Evolutionary conservation across 2,797 vertebrate species (phyloP).

Genomic region (Mus minutoides): DNA sequence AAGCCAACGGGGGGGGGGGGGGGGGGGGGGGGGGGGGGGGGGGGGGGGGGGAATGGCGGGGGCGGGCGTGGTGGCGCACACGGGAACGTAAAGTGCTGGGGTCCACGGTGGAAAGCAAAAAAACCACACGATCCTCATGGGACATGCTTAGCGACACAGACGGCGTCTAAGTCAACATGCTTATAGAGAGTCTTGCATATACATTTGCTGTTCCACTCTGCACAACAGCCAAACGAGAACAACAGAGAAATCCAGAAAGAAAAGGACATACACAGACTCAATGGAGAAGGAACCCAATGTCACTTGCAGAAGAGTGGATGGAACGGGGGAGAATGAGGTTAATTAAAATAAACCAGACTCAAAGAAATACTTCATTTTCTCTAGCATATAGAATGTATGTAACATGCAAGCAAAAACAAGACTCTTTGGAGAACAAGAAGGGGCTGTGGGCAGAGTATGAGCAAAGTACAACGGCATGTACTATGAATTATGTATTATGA

Average conservation of each 20-base stretch:
- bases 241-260: neutral
- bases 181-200: neutral
- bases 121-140: accelerated
- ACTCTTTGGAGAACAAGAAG: too few species aligned
- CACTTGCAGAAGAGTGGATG: neutral
- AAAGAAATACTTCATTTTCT: neutral
- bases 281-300: neutral
- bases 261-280: neutral
- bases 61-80: too few species aligned
- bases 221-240: neutral
- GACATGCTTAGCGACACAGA: neutral
- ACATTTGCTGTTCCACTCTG: too few species aligned
- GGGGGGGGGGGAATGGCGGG: too few species aligned
- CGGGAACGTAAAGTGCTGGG: neutral
- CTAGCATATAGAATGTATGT: neutral
- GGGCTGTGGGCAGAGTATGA: neutral
- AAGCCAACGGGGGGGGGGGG: too few species aligned
- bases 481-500: too few species aligned
- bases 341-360: neutral
- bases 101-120: neutral
- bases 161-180: neutral
- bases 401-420: neutral
- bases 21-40: too few species aligned
- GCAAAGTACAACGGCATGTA: neutral
- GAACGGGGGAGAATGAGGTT: neutral